Evolutionary conservation across 2,888 invertebrate species (phyloP), one percentile per base, ranked within the genome.

Genomic region (Meiosimyza platycephala): DNA sequence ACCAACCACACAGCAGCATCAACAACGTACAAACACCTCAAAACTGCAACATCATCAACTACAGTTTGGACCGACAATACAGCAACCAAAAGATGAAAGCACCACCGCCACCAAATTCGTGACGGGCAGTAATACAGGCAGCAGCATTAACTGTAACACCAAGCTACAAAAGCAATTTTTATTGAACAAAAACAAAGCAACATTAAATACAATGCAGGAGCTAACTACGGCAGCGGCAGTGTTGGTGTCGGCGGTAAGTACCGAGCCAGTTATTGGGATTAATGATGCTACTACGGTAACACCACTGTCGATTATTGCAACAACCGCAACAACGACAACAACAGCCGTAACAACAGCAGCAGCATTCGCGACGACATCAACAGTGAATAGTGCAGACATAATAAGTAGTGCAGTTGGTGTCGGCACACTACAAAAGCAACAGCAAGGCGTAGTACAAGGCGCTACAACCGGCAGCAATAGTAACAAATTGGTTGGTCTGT

Each of bases 21-120:
- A 73, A 51, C 55, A 65, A 50, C 63, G 55, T 18, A 71, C 74
- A 28, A 70, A 40, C 18, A 40, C 68, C 40, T 6, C 63, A 50
- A 64, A 75, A 11, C 62, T 74, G 13, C 75, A 77, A 67, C 77
- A 77, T 72, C 76, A 77, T 70, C 76, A 78, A 28, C 68, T 78
- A 33, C 78, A 78, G 57, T 78, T 78, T 15, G 75, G 76, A 51
- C 74, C 78, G 12, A 57, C 72, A 11, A 63, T 28, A 22, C 15
- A 63, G 22, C n/a, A 22, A 62, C 28, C 47, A 28, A 15, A 28
- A 40, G 64, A 54, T 13, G 47, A n/a, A n/a, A 50, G 47, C n/a
- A 47, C 63, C 16, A 16, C 63, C 47, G 50, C 63, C 47, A 48
- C 16, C 15, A 40, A 60, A 33, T 11, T 15, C 52, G 48, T 16